These are phyloP conservation scores for Sebastes miniatus DNA, from an alignment of 2,797 vertebrate genomes.

Conservation along the genomic window DNA sequence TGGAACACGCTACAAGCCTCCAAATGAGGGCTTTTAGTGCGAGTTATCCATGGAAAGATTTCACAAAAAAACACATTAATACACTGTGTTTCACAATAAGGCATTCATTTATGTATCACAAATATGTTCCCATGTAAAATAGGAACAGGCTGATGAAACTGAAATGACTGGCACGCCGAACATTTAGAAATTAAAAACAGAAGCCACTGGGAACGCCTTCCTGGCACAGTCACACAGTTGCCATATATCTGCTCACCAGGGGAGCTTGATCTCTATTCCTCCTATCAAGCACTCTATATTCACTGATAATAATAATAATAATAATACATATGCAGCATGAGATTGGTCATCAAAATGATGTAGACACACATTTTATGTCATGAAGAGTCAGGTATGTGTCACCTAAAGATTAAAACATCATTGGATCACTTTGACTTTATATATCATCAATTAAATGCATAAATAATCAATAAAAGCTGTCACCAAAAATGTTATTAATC, in stretches of 20 bases:
- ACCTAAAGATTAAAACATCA: neutral
- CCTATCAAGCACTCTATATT: neutral
- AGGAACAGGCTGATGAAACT: conserved; percentile 14
- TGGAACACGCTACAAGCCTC: conserved; percentile 30
- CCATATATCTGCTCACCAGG: conserved; percentile 36
- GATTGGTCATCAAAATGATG: neutral
- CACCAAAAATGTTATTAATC: neutral
- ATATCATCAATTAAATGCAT: neutral
- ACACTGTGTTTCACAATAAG: neutral
- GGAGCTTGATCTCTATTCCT: conserved; percentile 11
- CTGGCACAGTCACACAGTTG: conserved; percentile 39
- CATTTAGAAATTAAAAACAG: conserved; percentile 42
- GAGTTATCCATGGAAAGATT: conserved; percentile 9
- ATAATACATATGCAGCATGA: neutral
- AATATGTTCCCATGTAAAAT: conserved; percentile 16
- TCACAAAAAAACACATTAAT: neutral
- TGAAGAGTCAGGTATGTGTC: neutral
- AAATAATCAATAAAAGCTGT: neutral
- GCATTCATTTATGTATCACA: neutral
- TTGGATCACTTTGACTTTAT: neutral
- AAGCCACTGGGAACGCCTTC: conserved; percentile 37
- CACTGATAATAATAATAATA: conserved; percentile 1
- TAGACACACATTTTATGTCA: neutral
- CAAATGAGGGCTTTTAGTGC: conserved; percentile 30
- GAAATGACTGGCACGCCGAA: conserved; percentile 18